Percentiles rank a stretch among this genome's conserved stretches.
These are phyloP conservation scores for Tridacna crocea DNA, from an alignment of 2,888 invertebrate genomes.

Conservation along the genomic window DNA sequence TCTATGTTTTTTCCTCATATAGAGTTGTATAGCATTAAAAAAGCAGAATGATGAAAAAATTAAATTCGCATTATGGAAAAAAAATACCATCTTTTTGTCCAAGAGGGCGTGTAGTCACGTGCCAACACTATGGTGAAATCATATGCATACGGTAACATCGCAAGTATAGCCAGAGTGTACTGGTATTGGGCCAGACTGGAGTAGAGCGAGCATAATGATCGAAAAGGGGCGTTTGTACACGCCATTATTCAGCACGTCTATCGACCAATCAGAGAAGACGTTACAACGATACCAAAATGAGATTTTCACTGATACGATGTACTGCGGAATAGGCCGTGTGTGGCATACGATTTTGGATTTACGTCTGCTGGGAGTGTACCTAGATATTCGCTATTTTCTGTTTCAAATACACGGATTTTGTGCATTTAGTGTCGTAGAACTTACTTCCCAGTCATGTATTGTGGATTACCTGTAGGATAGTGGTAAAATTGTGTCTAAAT, in stretches of 20 bases:
- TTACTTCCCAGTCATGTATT: slow-evolving; percentile 44
- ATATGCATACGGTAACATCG: neutral
- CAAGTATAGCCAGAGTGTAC: neutral
- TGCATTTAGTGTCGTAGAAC: slow-evolving; percentile 16
- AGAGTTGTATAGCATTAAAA: no score
- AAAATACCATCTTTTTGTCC: no score
- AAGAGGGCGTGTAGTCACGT: slow-evolving; percentile 8
- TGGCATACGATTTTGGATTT: slow-evolving; percentile 64
- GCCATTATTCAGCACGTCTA: slow-evolving; percentile 4
- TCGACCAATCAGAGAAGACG: slow-evolving; percentile 46
- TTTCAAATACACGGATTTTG: slow-evolving; percentile 34
- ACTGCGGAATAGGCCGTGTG: slow-evolving; percentile 78
- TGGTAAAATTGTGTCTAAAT: slow-evolving; percentile 9
- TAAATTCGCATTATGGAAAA: no score
- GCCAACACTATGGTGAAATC: neutral
- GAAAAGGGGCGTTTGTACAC: neutral
- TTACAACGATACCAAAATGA: slow-evolving; percentile 69
- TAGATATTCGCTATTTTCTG: slow-evolving; percentile 21
- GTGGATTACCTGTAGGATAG: slow-evolving; percentile 54
- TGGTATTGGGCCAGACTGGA: slow-evolving; percentile 34
- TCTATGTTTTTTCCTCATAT: no score
- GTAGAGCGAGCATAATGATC: slow-evolving; percentile 32
- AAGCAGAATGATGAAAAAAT: no score
- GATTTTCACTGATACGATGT: slow-evolving; percentile 77
- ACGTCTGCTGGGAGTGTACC: slow-evolving; percentile 44